These are phyloP conservation scores for Stichopus chloronotus DNA, from an alignment of 35 echinoderm and acorn worm species.

Conservation along the genomic window DNA sequence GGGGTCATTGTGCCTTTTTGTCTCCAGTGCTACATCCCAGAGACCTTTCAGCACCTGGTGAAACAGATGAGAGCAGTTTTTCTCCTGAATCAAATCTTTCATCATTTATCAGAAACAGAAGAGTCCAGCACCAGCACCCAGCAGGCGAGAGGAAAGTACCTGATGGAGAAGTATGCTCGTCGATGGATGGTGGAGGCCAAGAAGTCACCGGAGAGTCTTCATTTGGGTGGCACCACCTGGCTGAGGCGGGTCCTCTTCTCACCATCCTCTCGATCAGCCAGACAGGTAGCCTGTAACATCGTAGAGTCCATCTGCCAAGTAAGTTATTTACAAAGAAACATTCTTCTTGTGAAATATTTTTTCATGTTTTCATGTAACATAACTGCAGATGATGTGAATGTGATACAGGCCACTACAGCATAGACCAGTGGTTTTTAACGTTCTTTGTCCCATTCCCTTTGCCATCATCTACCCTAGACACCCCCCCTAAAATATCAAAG, in stretches of 20 bases:
- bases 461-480: no score
- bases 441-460: no score
- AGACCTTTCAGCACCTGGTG: no score
- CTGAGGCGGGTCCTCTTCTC: constrained; percentile 90
- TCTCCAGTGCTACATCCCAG: no score
- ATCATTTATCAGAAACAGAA: constrained; percentile 23
- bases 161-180: constrained; percentile 98
- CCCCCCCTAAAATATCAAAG: no score
- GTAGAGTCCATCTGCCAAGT: constrained; percentile 99
- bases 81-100: no score
- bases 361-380: no score
- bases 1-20: no score
- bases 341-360: not conserved
- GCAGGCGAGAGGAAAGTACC: constrained; percentile 76
- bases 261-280: constrained; percentile 84
- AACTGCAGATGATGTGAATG: no score
- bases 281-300: constrained; percentile 98
- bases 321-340: not conserved
- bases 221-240: constrained; percentile 87
- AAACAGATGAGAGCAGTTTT: no score
- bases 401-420: no score
- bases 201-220: constrained; percentile 82
- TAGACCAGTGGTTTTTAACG: no score
- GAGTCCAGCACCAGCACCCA: constrained; percentile 58
- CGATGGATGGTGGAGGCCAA: constrained; percentile 89